Base-by-base conservation (phyloP, 35 echinoderm and acorn worm species). In the Lytechinus pictus region DNA sequence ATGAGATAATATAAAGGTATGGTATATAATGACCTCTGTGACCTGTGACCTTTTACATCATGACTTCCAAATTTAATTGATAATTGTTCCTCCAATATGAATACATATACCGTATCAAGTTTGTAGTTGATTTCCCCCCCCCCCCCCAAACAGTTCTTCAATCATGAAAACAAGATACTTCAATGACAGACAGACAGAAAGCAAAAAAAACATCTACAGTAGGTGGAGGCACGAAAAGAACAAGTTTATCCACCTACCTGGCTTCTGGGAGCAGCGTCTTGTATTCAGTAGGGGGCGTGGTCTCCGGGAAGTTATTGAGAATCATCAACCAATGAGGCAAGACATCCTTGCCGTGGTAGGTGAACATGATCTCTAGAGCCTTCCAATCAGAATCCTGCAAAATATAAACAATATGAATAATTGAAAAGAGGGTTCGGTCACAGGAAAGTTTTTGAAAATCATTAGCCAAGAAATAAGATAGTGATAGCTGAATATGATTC, bases 251-350 rank as follows among this genome's bases (percentile, higher is more conserved):
- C 19, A 56, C 44, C 79, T 93, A 99, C 98, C 97, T 96, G 54
- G 95, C 95, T 86, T 97, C 96, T 54, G 98, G 98, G 7, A 99
- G 95, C 9, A 99, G 96, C 8, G 57, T 94, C 92, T 95, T 97
- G 94, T 98, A 99, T 87, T 99, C 97, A 9, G 92, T 61, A 29
- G 98, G 97, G 6, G 97, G 94, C 5, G 96, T 99, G 2, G 98
- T 99, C 94, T 99, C 98, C 57, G 98, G 98, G 53, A 99, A 98
- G 89, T 98, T 97, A 54, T 97, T 97, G 3, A 99, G 94, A 53
- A 99, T 99, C 51, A 97, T 60, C 87, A 99, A 91, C 91, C 97
- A 95, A 96, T 98, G 97, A 79, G 98, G 97, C 28, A 99, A 94
- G 27, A 97, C 55, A 16, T 99, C 98, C 55, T 95, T 98, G 28